Percentiles rank a stretch among this genome's conserved stretches.
Conservation (phyloP, 2,888 invertebrate genomes). For the Nezara viridula region DNA sequence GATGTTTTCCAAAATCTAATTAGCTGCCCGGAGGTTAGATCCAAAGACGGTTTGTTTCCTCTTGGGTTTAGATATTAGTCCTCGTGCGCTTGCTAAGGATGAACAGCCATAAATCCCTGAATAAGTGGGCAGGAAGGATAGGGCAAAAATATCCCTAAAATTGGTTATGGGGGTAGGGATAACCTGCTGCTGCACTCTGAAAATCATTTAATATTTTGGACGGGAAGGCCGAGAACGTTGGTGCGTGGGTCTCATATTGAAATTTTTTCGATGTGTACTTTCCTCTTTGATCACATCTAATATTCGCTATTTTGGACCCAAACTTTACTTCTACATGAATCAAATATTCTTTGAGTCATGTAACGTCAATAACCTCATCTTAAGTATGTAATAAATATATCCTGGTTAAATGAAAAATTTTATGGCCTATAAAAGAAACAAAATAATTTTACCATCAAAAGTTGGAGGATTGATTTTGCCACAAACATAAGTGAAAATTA, state of each 20-base stretch:
- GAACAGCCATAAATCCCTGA: no score
- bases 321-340: not conserved
- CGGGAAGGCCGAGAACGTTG: no score
- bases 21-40: no score
- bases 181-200: no score
- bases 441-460: not conserved
- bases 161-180: no score
- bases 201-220: no score
- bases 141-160: no score
- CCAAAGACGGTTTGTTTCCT: no score
- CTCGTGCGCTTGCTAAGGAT: no score
- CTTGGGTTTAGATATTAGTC: no score
- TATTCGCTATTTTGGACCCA: not conserved
- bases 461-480: not conserved
- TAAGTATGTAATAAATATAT: conserved; percentile 1
- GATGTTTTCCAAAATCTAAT: no score
- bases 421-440: conserved; percentile 5
- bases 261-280: conserved; percentile 62
- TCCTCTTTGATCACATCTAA: conserved; percentile 63
- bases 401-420: not conserved
- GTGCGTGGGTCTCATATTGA: conserved; percentile 66
- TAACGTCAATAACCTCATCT: not conserved
- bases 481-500: not conserved
- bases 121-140: no score
- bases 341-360: conserved; percentile 16